Conservation (phyloP, 2,888 invertebrate species). For the Volucella zonaria region DNA sequence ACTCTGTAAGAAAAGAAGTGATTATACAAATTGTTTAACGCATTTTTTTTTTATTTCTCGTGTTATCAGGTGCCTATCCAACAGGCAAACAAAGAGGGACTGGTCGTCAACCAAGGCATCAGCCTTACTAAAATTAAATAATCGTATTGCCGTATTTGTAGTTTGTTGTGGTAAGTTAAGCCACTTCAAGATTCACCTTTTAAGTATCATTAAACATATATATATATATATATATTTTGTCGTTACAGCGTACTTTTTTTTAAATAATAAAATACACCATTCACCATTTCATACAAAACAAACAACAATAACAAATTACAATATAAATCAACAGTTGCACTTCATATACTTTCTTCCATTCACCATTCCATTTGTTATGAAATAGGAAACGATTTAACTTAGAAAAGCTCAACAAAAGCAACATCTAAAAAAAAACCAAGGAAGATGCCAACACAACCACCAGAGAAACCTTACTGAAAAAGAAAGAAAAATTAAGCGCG, state of each 20-base stretch:
- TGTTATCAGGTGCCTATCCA: conserved; percentile 83
- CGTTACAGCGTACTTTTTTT: conserved; percentile 66
- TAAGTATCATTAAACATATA: neutral
- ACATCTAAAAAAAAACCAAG: conserved; percentile 53
- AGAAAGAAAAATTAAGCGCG: conserved; percentile 41
- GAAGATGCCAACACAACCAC: conserved; percentile 71
- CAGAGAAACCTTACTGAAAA: conserved; percentile 73
- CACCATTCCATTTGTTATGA: conserved; percentile 74
- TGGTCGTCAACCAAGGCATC: conserved; percentile 93
- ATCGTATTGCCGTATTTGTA: conserved; percentile 70
- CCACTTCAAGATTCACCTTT: neutral
- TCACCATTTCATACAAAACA: conserved; percentile 69
- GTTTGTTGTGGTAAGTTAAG: conserved; percentile 71
- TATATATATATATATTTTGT: conserved; percentile 2
- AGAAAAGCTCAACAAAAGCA: conserved; percentile 2
- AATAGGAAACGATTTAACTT: conserved; percentile 68
- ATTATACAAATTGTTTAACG: conserved; percentile 4
- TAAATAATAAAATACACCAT: conserved; percentile 63
- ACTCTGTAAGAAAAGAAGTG: neutral
- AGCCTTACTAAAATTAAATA: conserved; percentile 87
- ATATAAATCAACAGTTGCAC: conserved; percentile 64
- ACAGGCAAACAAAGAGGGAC: conserved; percentile 93
- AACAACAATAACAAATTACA: conserved; percentile 49
- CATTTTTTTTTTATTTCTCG: conserved; percentile 32
- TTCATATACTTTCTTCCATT: conserved; percentile 72